Conservation (phyloP, 1,140 invertebrate species). For the Drosophila eugracilis region DNA sequence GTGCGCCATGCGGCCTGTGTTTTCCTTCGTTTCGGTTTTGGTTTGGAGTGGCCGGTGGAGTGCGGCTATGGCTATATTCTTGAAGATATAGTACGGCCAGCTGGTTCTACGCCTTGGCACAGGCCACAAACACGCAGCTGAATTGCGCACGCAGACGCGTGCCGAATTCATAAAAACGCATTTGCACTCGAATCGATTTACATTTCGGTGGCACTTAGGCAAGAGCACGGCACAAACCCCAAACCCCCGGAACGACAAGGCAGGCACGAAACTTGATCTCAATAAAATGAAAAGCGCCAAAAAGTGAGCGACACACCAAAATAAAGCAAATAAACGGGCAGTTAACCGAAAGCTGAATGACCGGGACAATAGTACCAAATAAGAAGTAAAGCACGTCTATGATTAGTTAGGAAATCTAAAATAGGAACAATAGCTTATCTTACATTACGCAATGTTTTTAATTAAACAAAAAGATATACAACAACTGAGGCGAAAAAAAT, state of each 20-base stretch:
- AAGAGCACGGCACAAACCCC: slow-evolving; percentile 38
- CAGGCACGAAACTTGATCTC: slow-evolving; percentile 69
- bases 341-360: slow-evolving; percentile 9
- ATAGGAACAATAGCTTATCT: too few species aligned
- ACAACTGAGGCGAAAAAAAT: too few species aligned
- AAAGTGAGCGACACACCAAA: too few species aligned
- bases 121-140: slow-evolving; percentile 5
- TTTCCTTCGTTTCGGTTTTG: neutral
- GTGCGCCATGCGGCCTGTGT: slow-evolving; percentile 5
- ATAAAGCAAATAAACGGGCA: neutral
- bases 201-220: slow-evolving; percentile 68
- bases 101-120: slow-evolving; percentile 21
- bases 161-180: slow-evolving; percentile 81
- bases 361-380: too few species aligned
- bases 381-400: too few species aligned
- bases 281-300: slow-evolving; percentile 64
- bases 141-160: slow-evolving; percentile 80
- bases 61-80: slow-evolving; percentile 3
- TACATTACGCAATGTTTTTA: too few species aligned
- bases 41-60: slow-evolving; percentile 22
- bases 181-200: slow-evolving; percentile 72
- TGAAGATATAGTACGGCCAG: slow-evolving; percentile 1
- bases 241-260: slow-evolving; percentile 40
- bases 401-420: too few species aligned
- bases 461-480: too few species aligned